Evolutionary conservation across 2,888 invertebrate species (phyloP), one percentile per base, ranked within the genome.

Genomic region (Orthosia cruda): DNA sequence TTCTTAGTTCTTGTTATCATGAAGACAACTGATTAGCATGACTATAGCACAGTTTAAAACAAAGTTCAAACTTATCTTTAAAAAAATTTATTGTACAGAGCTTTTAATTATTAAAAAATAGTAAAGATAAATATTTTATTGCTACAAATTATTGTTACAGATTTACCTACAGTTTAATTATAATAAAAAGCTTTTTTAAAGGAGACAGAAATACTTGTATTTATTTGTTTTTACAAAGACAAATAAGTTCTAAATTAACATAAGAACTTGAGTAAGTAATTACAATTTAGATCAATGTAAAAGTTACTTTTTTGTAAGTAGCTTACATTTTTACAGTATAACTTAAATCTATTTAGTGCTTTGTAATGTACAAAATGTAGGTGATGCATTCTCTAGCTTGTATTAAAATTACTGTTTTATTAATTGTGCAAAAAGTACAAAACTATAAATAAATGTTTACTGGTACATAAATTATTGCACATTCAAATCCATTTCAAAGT

Each of bases 31-130:
- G 79, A 77, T 65, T 58, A 71, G 4, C 40, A 26, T 55, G 47
- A 77, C 52, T 52, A 55, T 47, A 67, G 23, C 55, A 58, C 47
- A 59, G 49, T 59, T 71, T 47, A 47, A 54, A 62, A 65, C 3
- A 49, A 76, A 74, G 50, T 65, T 64, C n/a, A 49, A 55, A 73
- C 45, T 72, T 64, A 77, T 54, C 49, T 50, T 40, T 45, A 26
- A 61, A 26, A 62, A 40, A 52, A 45, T 15, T 4, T 23, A 16
- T 55, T 47, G 7, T 71, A 54, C 23, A 18, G 16, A 54, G 13
- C 16, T 59, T 49, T 18, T 49, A 18, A 32, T 16, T 1, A 61
- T 18, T 49, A 18, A 23, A 16, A 0, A 61, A 15, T 16, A 49
- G 23, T 45, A 16, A n/a, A 1, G 13, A 52, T 45, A 49, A 58